A percentile compares a stretch with the other conserved stretches of the same genome.
phyloP scores from a whole-genome alignment of 2,797 vertebrate species.

The Monodelphis domestica region DNA sequence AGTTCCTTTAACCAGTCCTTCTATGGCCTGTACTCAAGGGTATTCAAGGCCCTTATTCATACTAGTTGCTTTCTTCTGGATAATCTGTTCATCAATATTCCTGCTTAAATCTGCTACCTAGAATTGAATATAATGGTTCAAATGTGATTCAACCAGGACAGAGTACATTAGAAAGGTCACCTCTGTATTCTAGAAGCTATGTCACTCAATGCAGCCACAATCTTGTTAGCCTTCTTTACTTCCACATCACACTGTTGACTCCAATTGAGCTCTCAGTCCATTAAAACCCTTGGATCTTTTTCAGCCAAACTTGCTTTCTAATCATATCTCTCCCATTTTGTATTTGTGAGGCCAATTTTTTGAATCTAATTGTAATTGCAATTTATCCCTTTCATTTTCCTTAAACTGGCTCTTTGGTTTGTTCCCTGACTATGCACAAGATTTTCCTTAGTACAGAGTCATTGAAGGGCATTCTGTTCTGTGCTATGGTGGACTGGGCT shows the following conservation, averaged over 20 bases:
- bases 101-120: neutral
- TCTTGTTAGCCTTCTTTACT: neutral
- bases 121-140: neutral
- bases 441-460: neutral
- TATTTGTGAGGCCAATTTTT: neutral
- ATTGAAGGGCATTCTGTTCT: neutral
- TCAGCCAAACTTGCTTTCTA: neutral
- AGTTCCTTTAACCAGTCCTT: neutral
- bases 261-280: neutral
- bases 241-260: neutral
- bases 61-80: neutral
- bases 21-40: neutral
- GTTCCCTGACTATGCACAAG: neutral
- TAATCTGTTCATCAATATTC: neutral
- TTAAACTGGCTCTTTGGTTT: neutral
- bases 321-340: neutral
- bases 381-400: neutral
- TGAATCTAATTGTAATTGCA: neutral
- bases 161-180: neutral
- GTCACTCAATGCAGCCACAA: neutral
- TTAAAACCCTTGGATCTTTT: neutral
- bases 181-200: neutral
- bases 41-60: neutral
- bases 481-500: neutral
- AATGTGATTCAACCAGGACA: neutral